Evolutionary conservation across 2,888 invertebrate genomes (phyloP).

Genomic region (Noctua janthe): DNA sequence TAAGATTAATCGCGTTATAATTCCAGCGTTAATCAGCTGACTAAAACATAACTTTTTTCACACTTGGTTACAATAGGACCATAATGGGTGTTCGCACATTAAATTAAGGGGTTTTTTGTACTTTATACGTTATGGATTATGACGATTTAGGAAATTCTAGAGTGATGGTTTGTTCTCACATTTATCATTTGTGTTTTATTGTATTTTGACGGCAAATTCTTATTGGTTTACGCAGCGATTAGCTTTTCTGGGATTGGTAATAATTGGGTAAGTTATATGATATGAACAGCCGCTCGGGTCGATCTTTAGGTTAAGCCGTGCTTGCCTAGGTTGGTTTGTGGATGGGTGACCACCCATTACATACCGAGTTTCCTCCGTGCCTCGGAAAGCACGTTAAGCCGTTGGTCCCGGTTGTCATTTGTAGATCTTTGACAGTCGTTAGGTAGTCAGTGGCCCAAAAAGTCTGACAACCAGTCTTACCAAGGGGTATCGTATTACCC

Average conservation of each 20-base stretch:
- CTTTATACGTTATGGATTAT: conserved; percentile 20
- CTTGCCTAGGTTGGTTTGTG: no score
- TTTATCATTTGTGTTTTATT: conserved; percentile 17
- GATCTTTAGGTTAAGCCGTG: no score
- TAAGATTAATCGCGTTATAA: conserved; percentile 45
- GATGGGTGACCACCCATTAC: no score
- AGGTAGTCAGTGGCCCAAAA: no score
- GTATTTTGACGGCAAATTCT: not conserved
- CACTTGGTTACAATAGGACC: conserved; percentile 36
- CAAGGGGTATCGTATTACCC: no score
- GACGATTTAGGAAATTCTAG: conserved; percentile 18
- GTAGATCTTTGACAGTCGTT: no score
- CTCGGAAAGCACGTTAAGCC: no score
- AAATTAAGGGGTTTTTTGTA: conserved; percentile 51
- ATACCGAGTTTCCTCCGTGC: no score
- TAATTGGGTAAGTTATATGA: not conserved
- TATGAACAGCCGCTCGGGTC: no score
- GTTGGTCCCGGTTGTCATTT: no score
- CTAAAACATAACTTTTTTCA: conserved; percentile 21
- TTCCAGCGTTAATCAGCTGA: conserved; percentile 28
- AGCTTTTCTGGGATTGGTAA: not conserved
- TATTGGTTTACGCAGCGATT: not conserved
- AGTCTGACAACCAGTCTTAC: no score
- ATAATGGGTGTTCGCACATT: conserved; percentile 51
- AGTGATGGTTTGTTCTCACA: conserved; percentile 13